Percentiles rank a stretch among this genome's conserved stretches.
Evolutionary conservation across 2,797 vertebrate species (phyloP).

Genomic region (Xenentodon cancila): DNA sequence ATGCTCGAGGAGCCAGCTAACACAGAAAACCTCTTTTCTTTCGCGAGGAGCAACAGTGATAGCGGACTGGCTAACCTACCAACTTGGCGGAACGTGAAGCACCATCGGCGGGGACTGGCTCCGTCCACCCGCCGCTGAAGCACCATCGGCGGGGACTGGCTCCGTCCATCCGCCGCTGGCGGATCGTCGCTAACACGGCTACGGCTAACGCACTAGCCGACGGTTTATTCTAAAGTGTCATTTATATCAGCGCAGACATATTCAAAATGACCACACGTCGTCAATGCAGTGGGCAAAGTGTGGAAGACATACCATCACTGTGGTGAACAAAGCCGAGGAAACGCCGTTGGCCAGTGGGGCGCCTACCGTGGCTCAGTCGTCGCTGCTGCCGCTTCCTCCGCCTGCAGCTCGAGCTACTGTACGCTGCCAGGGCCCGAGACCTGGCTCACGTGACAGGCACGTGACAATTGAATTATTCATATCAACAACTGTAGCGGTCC

Average conservation of each 20-base stretch:
- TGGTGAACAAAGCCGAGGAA: conserved; percentile 33
- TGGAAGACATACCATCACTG: conserved; percentile 12
- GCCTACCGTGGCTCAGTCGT: conserved; percentile 53
- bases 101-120: conserved; percentile 48
- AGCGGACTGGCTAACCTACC: conserved; percentile 56
- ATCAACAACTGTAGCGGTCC: conserved; percentile 10
- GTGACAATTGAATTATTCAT: conserved; percentile 58
- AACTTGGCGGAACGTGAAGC: conserved; percentile 43
- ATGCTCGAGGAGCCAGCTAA: background rate
- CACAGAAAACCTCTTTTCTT: background rate
- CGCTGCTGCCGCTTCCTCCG: conserved; percentile 38
- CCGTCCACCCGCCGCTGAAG: conserved; percentile 52
- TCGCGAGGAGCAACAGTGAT: conserved; percentile 2
- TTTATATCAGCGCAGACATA: background rate
- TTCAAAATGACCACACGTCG: background rate
- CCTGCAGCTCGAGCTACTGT: conserved; percentile 54
- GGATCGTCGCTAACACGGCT: conserved; percentile 53
- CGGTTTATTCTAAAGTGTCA: conserved; percentile 24
- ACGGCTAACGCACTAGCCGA: conserved; percentile 57
- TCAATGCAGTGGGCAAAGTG: background rate
- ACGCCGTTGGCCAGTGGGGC: conserved; percentile 1
- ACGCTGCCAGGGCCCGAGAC: conserved; percentile 70
- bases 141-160: conserved; percentile 48
- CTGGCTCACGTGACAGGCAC: conserved; percentile 78
- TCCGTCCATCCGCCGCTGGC: conserved; percentile 56